phyloP scores from a whole-genome alignment of 2,888 invertebrate species.

The Habroteleia sp. region DNA sequence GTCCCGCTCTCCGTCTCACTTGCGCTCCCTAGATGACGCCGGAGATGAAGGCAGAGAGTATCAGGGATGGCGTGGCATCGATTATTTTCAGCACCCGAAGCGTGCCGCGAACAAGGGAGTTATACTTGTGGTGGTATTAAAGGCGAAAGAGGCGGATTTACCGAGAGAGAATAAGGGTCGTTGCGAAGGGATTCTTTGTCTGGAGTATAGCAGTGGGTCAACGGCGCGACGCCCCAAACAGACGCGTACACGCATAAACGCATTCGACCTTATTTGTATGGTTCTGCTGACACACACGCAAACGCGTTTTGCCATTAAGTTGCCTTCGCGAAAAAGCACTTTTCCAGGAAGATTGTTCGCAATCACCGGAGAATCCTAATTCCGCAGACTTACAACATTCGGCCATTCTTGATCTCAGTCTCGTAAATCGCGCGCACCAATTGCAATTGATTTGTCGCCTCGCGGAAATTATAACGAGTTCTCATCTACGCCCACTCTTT shows the following conservation, averaged over 20 bases:
- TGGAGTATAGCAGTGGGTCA: constrained; percentile 66
- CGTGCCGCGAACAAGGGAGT: constrained; percentile 63
- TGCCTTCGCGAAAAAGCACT: constrained; percentile 5
- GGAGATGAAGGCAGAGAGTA: constrained; percentile 45
- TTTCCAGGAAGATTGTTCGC: constrained; percentile 6
- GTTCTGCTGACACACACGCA: constrained; percentile 36
- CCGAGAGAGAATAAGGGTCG: constrained; percentile 55
- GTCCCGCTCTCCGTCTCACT: no score
- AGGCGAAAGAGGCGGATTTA: constrained; percentile 60
- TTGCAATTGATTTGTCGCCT: constrained; percentile 51
- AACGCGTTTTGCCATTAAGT: not conserved
- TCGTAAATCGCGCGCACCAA: constrained; percentile 35
- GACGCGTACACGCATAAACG: constrained; percentile 29
- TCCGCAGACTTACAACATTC: no score
- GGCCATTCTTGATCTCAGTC: constrained; percentile 6
- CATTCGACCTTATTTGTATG: constrained; percentile 47
- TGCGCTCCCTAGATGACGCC: constrained; percentile 36
- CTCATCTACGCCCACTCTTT: constrained; percentile 47
- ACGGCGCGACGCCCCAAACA: constrained; percentile 60
- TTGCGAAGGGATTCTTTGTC: constrained; percentile 66
- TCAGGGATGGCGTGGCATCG: constrained; percentile 70
- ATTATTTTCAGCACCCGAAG: constrained; percentile 73
- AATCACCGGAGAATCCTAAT: constrained; percentile 16
- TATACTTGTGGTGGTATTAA: constrained; percentile 57
- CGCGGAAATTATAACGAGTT: constrained; percentile 50